phyloP scores from a whole-genome alignment of 2,888 invertebrate species.

The Tetramorium bicarinatum region DNA sequence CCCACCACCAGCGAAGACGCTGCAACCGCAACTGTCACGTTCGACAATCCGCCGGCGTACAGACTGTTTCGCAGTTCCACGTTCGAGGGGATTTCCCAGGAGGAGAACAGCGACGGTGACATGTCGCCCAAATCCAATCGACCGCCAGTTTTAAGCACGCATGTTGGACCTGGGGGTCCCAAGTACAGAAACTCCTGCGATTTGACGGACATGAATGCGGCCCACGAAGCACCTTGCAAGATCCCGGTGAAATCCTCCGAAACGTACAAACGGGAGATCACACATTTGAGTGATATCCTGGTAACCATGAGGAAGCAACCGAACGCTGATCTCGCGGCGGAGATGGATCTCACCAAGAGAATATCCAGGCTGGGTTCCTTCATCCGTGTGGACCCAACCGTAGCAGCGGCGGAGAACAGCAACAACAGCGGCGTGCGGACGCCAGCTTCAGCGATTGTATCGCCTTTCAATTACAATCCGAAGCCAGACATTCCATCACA shows the following conservation, averaged over 20 bases:
- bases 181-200: slow-evolving; percentile 83
- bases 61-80: slow-evolving; percentile 89
- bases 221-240: slow-evolving; percentile 77
- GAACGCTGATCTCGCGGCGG: slow-evolving; percentile 59
- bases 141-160: slow-evolving; percentile 57
- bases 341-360: slow-evolving; percentile 84
- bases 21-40: slow-evolving; percentile 40
- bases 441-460: slow-evolving; percentile 85
- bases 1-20: slow-evolving; percentile 78
- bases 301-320: slow-evolving; percentile 77
- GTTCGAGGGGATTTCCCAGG: slow-evolving; percentile 88
- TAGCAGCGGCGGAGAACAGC: slow-evolving; percentile 59
- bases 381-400: slow-evolving; percentile 85
- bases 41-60: slow-evolving; percentile 70
- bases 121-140: slow-evolving; percentile 60
- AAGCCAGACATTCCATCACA: slow-evolving; percentile 74
- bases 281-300: slow-evolving; percentile 67
- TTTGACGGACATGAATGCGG: slow-evolving; percentile 77
- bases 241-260: slow-evolving; percentile 79
- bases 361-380: slow-evolving; percentile 87
- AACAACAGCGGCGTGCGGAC: slow-evolving; percentile 65
- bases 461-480: slow-evolving; percentile 87
- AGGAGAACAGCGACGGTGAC: slow-evolving; percentile 59
- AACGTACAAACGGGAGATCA: slow-evolving; percentile 52
- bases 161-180: slow-evolving; percentile 54